These are phyloP conservation scores for Nibea albiflora DNA, from an alignment of 2,113 vertebrate species.

Conservation along the genomic window DNA sequence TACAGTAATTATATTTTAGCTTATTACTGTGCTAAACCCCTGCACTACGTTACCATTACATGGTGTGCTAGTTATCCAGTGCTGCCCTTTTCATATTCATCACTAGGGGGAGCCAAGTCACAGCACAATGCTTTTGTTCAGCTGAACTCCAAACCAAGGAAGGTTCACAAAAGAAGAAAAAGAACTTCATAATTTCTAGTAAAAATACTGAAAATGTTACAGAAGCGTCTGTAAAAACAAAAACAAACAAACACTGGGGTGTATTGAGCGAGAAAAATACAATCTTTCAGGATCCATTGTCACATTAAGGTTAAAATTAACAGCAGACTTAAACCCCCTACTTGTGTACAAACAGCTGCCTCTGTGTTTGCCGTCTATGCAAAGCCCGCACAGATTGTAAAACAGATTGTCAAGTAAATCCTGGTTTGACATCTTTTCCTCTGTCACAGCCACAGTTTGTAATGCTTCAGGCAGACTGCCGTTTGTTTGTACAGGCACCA, in stretches of 20 bases:
- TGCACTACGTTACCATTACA: background rate
- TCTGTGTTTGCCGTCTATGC: background rate
- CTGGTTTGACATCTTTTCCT: slow-evolving; percentile 19
- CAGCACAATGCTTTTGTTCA: background rate
- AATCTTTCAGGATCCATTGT: background rate
- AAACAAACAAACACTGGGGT: background rate
- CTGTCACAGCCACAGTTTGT: background rate
- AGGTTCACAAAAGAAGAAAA: background rate
- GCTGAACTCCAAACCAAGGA: background rate
- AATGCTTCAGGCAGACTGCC: background rate
- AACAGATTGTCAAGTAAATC: slow-evolving; percentile 17
- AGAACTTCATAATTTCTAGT: background rate
- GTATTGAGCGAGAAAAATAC: background rate
- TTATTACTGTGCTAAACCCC: background rate
- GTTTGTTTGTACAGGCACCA: slow-evolving; percentile 18
- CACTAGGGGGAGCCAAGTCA: slow-evolving; percentile 71
- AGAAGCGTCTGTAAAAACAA: background rate
- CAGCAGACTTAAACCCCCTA: background rate
- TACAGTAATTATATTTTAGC: background rate
- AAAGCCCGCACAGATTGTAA: slow-evolving; percentile 18
- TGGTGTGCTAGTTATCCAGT: background rate
- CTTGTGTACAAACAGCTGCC: background rate
- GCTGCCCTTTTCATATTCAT: background rate
- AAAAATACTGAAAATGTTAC: background rate
- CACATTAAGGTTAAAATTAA: background rate